phyloP scores from a whole-genome alignment of 53 echinoderm and acorn worm species.

The Arbacia lixula region DNA sequence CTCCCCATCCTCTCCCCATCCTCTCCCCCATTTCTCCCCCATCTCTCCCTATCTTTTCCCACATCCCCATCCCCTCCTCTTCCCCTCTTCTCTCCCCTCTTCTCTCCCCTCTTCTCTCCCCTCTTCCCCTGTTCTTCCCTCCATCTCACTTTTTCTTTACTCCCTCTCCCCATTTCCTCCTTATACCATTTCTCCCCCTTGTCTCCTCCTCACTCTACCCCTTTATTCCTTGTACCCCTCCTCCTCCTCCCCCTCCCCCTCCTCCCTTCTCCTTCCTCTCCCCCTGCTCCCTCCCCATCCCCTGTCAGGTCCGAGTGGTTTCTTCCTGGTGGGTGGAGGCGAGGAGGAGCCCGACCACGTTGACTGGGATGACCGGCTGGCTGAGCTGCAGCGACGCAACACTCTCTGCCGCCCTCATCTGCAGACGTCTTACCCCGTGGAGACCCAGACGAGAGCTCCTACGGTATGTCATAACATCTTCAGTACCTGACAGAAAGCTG shows the following conservation, averaged over 20 bases:
- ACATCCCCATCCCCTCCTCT: no score
- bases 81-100: not conserved
- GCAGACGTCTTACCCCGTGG: constrained; percentile 89
- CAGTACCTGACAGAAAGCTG: no score
- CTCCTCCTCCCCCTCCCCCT: not conserved
- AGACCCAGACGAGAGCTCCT: constrained; percentile 73
- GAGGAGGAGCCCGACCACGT: constrained; percentile 86
- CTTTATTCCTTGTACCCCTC: not conserved
- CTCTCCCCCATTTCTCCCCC: no score
- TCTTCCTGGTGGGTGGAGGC: constrained; percentile 70
- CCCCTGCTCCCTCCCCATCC: not conserved
- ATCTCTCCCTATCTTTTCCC: no score
- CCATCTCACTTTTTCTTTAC: not conserved
- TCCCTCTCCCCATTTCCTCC: not conserved
- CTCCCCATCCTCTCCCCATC: no score
- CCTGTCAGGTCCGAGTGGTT: constrained; percentile 36
- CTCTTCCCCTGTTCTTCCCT: not conserved
- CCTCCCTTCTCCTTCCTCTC: not conserved
- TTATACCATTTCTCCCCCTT: no score
- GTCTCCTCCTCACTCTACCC: not conserved
- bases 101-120: not conserved
- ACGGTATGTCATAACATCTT: constrained; percentile 19
- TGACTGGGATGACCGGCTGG: constrained; percentile 85
- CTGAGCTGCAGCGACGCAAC: constrained; percentile 91
- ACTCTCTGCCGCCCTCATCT: constrained; percentile 89